Conservation (phyloP, 2,113 vertebrate species). For the Ondatra zibethicus region DNA sequence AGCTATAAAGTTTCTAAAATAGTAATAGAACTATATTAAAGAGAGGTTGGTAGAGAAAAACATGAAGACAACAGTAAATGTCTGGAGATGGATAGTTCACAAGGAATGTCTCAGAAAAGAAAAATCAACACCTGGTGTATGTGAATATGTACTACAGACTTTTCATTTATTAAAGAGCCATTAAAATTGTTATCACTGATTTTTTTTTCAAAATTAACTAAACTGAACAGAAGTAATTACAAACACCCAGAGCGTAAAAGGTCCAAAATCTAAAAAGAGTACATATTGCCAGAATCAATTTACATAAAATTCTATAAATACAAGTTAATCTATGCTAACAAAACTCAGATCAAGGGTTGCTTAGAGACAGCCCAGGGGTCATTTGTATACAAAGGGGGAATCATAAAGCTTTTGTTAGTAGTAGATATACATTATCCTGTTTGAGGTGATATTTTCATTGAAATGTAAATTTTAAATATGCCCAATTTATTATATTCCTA, state of each 20-base stretch:
- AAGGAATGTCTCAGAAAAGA: slow-evolving; percentile 20
- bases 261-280: background rate
- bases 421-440: background rate
- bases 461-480: slow-evolving; percentile 7
- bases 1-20: slow-evolving; percentile 9
- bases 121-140: background rate
- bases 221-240: slow-evolving; percentile 11
- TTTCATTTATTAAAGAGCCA: background rate
- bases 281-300: slow-evolving; percentile 14
- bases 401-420: slow-evolving; percentile 21
- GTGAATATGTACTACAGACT: background rate
- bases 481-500: background rate
- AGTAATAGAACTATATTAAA: background rate
- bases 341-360: slow-evolving; percentile 30
- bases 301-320: slow-evolving; percentile 51
- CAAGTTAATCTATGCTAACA: slow-evolving; percentile 22
- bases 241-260: background rate
- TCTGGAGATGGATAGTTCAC: background rate
- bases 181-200: background rate
- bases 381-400: slow-evolving; percentile 16
- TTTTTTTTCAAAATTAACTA: slow-evolving; percentile 23
- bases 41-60: background rate
- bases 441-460: slow-evolving; percentile 25
- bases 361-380: background rate
- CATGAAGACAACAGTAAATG: slow-evolving; percentile 3